A percentile compares a stretch with the other conserved stretches of the same genome.
Conservation (phyloP, 2,797 vertebrate genomes). For the Geotrypetes seraphini region DNA sequence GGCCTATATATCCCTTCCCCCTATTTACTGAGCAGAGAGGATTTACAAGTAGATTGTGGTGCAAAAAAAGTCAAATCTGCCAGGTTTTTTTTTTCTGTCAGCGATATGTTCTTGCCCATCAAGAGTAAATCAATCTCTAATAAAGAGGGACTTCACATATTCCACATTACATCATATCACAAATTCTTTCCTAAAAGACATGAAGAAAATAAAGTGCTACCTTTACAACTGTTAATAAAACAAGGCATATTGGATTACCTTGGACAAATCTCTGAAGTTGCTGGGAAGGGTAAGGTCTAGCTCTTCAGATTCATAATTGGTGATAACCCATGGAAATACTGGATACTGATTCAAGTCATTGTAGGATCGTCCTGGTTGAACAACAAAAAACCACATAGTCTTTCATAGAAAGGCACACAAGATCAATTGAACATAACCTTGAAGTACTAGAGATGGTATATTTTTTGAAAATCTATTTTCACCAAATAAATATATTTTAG, state of each 20-base stretch:
- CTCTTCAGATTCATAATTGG: constrained; percentile 90
- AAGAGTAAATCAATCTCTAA: no score
- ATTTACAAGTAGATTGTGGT: no score
- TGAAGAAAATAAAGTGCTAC: no score
- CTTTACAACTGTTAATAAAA: no score
- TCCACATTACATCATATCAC: no score
- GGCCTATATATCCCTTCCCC: no score
- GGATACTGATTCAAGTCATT: constrained; percentile 97
- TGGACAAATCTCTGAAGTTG: constrained; percentile 97
- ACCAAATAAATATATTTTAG: background rate
- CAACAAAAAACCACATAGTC: background rate
- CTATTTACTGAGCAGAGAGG: no score
- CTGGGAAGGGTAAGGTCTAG: constrained; percentile 95
- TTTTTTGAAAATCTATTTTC: background rate
- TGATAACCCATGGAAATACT: constrained; percentile 96
- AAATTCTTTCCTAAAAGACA: no score
- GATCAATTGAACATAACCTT: constrained; percentile 2
- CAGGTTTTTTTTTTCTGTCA: no score
- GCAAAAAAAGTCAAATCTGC: no score
- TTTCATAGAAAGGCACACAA: background rate
- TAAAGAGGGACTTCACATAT: no score
- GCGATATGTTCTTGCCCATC: no score
- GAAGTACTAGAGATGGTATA: background rate
- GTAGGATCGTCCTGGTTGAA: constrained; percentile 72
- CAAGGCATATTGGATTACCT: constrained; percentile 67